Percentiles rank a stretch among this genome's conserved stretches.
These are phyloP conservation scores for Brachionus angularis DNA, from an alignment of 1,140 invertebrate species.

Conservation along the genomic window DNA sequence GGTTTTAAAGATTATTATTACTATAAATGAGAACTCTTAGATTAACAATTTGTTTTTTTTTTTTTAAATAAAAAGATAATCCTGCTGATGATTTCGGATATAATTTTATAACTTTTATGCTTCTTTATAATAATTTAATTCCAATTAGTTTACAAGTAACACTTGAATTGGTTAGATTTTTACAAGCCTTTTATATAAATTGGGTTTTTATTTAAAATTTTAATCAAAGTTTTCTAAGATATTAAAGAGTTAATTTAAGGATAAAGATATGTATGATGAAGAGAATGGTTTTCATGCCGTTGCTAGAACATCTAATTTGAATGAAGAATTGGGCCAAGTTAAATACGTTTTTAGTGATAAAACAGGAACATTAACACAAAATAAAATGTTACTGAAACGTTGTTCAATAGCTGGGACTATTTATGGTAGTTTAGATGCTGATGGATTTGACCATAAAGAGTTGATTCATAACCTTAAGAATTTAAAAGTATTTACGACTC, in stretches of 20 bases:
- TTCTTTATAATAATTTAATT: constrained; percentile 98
- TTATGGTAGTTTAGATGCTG: constrained; percentile 60
- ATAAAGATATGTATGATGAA: constrained; percentile 64
- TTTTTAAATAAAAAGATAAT: not conserved
- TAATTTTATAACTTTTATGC: constrained; percentile 81
- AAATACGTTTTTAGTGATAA: constrained; percentile 69
- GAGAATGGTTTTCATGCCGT: constrained; percentile 87
- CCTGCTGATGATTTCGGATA: not conserved
- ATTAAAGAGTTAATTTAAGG: not conserved
- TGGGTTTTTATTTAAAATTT: constrained; percentile 53
- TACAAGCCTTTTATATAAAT: constrained; percentile 65
- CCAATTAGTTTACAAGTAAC: constrained; percentile 98
- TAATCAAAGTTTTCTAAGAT: too few species aligned
- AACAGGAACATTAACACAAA: constrained; percentile 89
- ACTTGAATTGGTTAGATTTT: constrained; percentile 92
- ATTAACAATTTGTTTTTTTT: too few species aligned
- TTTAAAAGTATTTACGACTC: not conserved
- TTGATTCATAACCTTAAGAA: constrained; percentile 5
- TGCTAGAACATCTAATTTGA: constrained; percentile 95
- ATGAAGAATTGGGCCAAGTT: constrained; percentile 92
- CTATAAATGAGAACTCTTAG: too few species aligned
- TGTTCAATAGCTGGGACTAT: constrained; percentile 76
- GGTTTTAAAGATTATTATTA: too few species aligned
- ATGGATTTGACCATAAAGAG: not conserved
- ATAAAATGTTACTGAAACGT: constrained; percentile 93